Evolutionary conservation across 2,113 vertebrate species (phyloP), one percentile per base, ranked within the genome.

Genomic region (Oceanodroma tethys): DNA sequence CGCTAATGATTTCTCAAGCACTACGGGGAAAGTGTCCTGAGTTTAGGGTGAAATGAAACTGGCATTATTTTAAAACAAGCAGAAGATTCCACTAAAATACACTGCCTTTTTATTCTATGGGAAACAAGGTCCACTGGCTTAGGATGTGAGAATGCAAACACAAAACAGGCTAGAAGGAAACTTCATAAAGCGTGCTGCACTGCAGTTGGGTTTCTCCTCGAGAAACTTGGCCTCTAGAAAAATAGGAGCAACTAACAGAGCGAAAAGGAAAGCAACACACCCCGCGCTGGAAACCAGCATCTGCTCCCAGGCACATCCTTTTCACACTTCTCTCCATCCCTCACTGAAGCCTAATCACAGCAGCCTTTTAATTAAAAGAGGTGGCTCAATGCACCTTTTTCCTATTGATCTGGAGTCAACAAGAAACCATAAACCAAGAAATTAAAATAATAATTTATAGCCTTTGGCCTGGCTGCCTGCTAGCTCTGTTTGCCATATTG

Each of bases 61-160:
- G 82, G 95, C 94, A 93, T 67, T 80, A 59, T 34, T 97, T 98
- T 89, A 25, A 80, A 95, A 78, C n/a, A 95, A 90, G 88, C 94
- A 96, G 94, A 56, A 83, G 95, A 93, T 93, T 84, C 95, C 83
- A 36, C 47, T n/a, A n/a, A 70, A 94, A 88, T 4, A 21, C 16
- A 8, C 67, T 56, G 88, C 7, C 60, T 79, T 73, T 74, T 73
- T 95, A 16, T 67, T 96, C 94, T n/a, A 50, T 58, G 86, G 91
- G 85, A 88, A 97, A 62, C 83, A 63, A 86, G 81, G 94, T 75
- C 90, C 47, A 14, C 90, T 90, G 96, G 97, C 96, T 72, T 2
- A 1, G 65, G 95, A n/a, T 76, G 91, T 40, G 90, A 76, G 90
- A 65, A 95, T 30, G 81, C 86, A 89, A 76, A 91, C 19, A 9